These are phyloP conservation scores for Pegea sp. DNA, from an alignment of 23 tunicate genomes.

Conservation along the genomic window DNA sequence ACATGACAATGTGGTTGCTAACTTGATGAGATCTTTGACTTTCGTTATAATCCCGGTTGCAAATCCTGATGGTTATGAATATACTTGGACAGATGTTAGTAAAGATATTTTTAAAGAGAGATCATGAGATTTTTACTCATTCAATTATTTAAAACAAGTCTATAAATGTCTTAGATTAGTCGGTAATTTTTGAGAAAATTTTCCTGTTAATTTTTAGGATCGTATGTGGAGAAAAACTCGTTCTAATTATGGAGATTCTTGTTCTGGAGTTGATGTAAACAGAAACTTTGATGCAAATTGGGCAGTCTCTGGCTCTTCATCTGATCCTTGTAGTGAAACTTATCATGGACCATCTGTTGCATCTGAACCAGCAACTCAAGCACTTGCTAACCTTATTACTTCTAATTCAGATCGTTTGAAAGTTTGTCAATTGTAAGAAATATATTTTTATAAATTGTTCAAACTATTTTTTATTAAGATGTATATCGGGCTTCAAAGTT, in stretches of 20 bases:
- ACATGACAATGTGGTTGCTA: constrained; percentile 17
- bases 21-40: constrained; percentile 21
- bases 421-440: constrained; percentile 2
- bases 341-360: constrained; percentile 42
- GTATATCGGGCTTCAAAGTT: constrained; percentile 71
- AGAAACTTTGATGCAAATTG: constrained; percentile 62
- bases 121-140: no score
- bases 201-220: constrained; percentile 24
- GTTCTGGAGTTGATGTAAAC: constrained; percentile 75
- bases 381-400: constrained; percentile 14
- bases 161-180: no score
- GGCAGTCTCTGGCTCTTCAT: constrained; percentile 41
- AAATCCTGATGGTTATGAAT: constrained; percentile 87
- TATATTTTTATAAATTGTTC: neutral
- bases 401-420: constrained; percentile 3
- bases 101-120: no score
- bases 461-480: constrained; percentile 9
- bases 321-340: constrained; percentile 35
- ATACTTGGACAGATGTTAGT: constrained; percentile 45
- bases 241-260: constrained; percentile 19
- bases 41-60: constrained; percentile 48
- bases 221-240: constrained; percentile 92
- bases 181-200: no score
- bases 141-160: no score
- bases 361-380: constrained; percentile 44